These are phyloP conservation scores for Cheirogaleus major DNA, from an alignment of 2,797 vertebrate genomes.

Conservation along the genomic window DNA sequence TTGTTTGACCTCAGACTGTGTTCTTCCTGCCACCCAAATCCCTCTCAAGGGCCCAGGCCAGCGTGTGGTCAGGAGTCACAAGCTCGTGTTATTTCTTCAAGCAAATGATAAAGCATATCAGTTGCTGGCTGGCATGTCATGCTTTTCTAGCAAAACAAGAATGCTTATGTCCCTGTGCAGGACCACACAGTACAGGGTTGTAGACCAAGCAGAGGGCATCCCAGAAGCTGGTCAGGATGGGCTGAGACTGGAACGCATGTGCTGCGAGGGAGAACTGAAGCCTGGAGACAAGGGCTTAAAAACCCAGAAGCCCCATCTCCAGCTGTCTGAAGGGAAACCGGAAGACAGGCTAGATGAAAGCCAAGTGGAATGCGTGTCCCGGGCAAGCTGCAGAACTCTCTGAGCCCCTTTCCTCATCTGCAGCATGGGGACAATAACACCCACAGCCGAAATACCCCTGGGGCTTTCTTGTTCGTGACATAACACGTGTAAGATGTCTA, in stretches of 20 bases:
- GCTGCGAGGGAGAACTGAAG: background rate
- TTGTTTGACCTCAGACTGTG: background rate
- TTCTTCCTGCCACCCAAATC: background rate
- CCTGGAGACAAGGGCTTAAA: accelerated
- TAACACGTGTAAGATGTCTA: background rate
- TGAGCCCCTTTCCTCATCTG: background rate
- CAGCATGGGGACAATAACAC: background rate
- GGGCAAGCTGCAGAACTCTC: background rate
- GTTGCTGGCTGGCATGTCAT: background rate
- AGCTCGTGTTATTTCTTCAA: background rate
- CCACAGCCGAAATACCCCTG: background rate
- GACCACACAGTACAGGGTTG: background rate
- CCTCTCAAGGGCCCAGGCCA: background rate
- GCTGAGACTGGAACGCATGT: accelerated
- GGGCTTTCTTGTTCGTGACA: background rate
- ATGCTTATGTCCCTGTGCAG: no score
- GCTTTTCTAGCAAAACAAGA: background rate
- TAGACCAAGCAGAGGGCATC: background rate
- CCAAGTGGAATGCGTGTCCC: background rate
- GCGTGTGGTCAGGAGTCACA: background rate
- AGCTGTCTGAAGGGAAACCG: background rate
- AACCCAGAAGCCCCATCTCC: background rate
- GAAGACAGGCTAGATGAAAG: background rate
- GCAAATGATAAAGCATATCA: background rate
- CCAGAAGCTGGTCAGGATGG: background rate